Evolutionary conservation across 2,797 vertebrate genomes (phyloP).

Genomic region (Lagorchestes hirsutus): DNA sequence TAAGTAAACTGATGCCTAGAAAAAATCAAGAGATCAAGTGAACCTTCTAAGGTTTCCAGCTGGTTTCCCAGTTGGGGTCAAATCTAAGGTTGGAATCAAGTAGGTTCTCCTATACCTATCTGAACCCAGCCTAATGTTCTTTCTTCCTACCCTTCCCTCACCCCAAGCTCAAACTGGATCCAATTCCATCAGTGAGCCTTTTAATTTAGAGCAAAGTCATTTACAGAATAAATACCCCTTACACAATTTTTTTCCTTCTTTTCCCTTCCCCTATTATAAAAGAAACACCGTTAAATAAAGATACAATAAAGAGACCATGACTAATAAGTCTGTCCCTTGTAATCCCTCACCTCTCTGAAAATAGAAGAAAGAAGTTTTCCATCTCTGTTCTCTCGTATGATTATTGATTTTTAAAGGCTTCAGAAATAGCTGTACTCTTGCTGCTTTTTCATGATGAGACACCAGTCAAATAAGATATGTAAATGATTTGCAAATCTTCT

Average conservation of each 20-base stretch:
- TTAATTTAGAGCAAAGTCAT: neutral
- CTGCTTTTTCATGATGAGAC: neutral
- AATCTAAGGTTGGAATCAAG: neutral
- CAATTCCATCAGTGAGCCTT: neutral
- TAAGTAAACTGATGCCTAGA: constrained; percentile 36
- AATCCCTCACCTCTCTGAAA: neutral
- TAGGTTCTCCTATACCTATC: neutral
- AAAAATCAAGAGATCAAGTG: neutral
- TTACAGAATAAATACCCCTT: neutral
- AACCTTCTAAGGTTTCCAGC: neutral
- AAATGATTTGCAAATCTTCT: neutral
- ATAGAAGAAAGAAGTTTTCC: neutral
- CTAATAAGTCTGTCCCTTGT: neutral
- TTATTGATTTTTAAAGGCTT: neutral
- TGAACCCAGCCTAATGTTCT: neutral
- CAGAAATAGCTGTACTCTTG: neutral
- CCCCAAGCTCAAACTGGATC: neutral
- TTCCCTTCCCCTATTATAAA: neutral
- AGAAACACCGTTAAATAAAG: neutral
- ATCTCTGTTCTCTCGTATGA: neutral
- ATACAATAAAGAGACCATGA: neutral
- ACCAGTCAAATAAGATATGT: neutral
- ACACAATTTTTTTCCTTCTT: neutral
- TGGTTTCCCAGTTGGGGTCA: neutral
- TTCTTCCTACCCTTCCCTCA: neutral